These are phyloP conservation scores for Barnardius zonarius DNA, from an alignment of 2,113 vertebrate genomes.

Conservation along the genomic window DNA sequence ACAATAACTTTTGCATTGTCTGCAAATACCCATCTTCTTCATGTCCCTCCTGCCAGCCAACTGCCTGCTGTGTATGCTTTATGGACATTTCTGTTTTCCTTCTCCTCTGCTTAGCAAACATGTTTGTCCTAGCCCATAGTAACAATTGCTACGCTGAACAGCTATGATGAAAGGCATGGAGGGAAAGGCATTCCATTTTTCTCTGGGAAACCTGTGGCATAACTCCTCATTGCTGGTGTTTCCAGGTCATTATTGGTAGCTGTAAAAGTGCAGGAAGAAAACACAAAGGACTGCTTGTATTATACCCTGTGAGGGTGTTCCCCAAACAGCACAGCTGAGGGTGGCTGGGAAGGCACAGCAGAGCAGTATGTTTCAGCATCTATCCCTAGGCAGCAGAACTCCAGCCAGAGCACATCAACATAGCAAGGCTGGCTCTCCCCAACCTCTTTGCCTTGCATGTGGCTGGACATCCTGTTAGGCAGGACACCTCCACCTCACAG, in stretches of 20 bases:
- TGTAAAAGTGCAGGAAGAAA: neutral
- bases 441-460: neutral
- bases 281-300: neutral
- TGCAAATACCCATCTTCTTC: constrained; percentile 24
- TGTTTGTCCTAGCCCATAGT: neutral
- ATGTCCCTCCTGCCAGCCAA: neutral
- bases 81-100: neutral
- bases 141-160: neutral
- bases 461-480: neutral
- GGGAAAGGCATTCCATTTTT: neutral
- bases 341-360: neutral
- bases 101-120: neutral
- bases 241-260: neutral
- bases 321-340: neutral
- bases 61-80: neutral
- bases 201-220: neutral
- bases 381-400: neutral
- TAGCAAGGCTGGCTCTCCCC: neutral
- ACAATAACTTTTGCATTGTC: constrained; percentile 39
- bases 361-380: rapidly evolving
- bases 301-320: neutral
- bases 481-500: neutral
- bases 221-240: neutral
- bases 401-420: rapidly evolving
- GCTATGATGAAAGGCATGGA: neutral